Evolutionary conservation across 35 echinoderm and acorn worm genomes (phyloP).

Genomic region (Hemicentrotus pulcherrimus): DNA sequence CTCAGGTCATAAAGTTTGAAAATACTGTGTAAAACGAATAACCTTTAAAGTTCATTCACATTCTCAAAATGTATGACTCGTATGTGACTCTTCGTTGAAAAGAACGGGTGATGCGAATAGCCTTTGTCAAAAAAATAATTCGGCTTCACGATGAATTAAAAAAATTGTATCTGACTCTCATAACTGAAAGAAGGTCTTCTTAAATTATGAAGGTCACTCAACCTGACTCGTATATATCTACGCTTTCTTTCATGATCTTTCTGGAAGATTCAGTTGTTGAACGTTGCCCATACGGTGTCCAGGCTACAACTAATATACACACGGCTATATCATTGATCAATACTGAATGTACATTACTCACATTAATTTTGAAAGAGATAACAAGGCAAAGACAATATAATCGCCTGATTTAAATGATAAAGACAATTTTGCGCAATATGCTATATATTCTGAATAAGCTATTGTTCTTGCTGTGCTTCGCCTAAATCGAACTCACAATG

Average conservation of each 20-base stretch:
- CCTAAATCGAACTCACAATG: too few relatives aligned
- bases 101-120: background rate
- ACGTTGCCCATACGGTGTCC: background rate
- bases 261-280: background rate
- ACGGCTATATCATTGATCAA: background rate
- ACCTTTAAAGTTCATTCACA: background rate
- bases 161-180: background rate
- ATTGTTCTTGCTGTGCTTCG: too few relatives aligned
- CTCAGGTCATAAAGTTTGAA: background rate
- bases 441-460: background rate
- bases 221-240: background rate
- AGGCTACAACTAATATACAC: background rate
- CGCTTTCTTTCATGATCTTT: background rate
- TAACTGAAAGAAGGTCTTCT: background rate
- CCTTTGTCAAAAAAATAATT: background rate
- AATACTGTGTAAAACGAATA: background rate
- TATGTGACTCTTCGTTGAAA: background rate
- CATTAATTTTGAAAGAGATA: background rate
- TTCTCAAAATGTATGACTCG: background rate
- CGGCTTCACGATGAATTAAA: background rate
- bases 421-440: background rate
- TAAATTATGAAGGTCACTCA: too few relatives aligned
- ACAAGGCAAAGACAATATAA: background rate
- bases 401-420: background rate
- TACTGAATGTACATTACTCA: background rate